Evolutionary conservation across 2,797 vertebrate species (phyloP).

Genomic region (Sebastiscus albofasciatus): DNA sequence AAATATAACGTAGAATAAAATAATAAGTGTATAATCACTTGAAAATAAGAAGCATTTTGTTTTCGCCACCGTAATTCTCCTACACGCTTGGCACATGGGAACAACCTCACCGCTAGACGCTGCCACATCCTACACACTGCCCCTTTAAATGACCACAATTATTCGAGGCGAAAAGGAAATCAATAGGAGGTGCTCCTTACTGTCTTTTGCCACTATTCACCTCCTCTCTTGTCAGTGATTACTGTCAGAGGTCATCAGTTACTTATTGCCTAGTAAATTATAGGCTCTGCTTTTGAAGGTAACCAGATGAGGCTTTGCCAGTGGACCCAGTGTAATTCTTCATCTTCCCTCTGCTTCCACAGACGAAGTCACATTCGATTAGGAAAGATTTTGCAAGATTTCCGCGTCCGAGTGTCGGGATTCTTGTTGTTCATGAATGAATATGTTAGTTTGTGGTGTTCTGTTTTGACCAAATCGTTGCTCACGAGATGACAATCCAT

Average conservation of each 20-base stretch:
- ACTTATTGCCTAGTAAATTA: slow-evolving; percentile 33
- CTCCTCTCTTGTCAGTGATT: slow-evolving; percentile 9
- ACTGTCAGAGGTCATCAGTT: slow-evolving; percentile 29
- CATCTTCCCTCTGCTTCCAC: slow-evolving; percentile 7
- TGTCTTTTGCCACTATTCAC: not conserved
- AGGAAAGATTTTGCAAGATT: not conserved
- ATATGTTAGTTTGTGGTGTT: too few relatives aligned
- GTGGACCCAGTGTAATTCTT: not conserved
- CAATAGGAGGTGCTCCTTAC: not conserved
- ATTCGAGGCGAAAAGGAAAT: slow-evolving; percentile 1
- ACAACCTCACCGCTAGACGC: too few relatives aligned
- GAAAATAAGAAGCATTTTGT: too few relatives aligned
- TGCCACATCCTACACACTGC: too few relatives aligned
- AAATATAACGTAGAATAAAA: too few relatives aligned
- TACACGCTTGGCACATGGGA: too few relatives aligned
- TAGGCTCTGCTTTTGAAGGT: slow-evolving; percentile 28
- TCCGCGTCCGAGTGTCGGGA: not conserved
- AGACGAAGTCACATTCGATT: not conserved
- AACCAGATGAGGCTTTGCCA: not conserved
- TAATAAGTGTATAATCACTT: rapidly evolving
- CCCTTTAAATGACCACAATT: not conserved
- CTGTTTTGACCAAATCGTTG: too few relatives aligned
- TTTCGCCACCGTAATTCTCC: too few relatives aligned
- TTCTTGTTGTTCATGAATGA: too few relatives aligned
- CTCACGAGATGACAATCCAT: not conserved